Conservation (phyloP, 2,888 invertebrate genomes). For the Hypena proboscidalis region DNA sequence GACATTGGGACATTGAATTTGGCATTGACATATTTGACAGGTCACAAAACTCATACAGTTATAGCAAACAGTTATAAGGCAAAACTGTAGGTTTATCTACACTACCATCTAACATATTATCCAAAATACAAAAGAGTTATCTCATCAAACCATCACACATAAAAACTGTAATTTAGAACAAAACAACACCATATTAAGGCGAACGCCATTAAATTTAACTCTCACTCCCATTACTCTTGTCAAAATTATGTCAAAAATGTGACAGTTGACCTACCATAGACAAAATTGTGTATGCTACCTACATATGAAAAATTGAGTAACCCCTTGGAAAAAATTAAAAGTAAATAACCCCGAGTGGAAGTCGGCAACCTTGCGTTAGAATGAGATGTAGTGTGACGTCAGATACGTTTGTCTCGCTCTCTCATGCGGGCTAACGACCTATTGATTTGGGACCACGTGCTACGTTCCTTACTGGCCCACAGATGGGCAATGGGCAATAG, state of each 20-base stretch:
- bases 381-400: slow-evolving; percentile 52
- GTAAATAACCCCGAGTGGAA: slow-evolving; percentile 53
- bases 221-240: slow-evolving; percentile 32
- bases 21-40: too few relatives aligned
- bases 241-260: slow-evolving; percentile 7
- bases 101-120: slow-evolving; percentile 3
- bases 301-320: slow-evolving; percentile 15
- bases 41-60: background rate
- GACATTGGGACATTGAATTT: too few relatives aligned
- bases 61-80: background rate
- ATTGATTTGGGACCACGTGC: slow-evolving; percentile 63
- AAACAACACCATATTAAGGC: slow-evolving; percentile 16
- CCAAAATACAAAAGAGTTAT: slow-evolving; percentile 7
- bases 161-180: slow-evolving; percentile 16
- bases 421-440: slow-evolving; percentile 51
- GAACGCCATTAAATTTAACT: slow-evolving; percentile 28
- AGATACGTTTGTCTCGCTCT: slow-evolving; percentile 41
- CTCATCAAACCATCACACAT: slow-evolving; percentile 3
- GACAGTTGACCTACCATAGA: too few relatives aligned
- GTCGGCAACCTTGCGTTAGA: slow-evolving; percentile 51
- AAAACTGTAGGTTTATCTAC: slow-evolving; percentile 4
- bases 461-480: slow-evolving; percentile 21
- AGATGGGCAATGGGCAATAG: slow-evolving; percentile 22
- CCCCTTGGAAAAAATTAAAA: slow-evolving; percentile 41
- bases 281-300: background rate